These are phyloP conservation scores for Escarpia spicata DNA, from an alignment of 2,888 invertebrate species.

Conservation along the genomic window DNA sequence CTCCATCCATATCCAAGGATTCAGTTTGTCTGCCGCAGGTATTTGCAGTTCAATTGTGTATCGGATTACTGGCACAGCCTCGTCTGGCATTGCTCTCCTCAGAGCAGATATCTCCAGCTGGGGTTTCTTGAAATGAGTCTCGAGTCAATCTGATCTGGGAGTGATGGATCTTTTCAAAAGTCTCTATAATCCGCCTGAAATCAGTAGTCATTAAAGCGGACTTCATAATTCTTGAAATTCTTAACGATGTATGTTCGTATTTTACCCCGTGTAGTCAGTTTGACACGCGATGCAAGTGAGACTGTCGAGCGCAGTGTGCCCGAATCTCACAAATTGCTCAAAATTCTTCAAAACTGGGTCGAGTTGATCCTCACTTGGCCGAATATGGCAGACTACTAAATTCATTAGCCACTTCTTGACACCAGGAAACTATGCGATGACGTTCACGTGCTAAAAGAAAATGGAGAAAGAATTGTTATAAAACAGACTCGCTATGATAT, in stretches of 20 bases:
- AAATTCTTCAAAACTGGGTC: neutral
- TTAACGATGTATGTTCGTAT: constrained; percentile 18
- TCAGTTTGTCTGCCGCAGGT: constrained; percentile 8
- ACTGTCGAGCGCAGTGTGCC: neutral
- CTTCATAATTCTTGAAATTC: too few species aligned
- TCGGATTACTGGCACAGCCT: constrained; percentile 20
- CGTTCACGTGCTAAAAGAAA: too few species aligned
- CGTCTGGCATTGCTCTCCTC: constrained; percentile 23
- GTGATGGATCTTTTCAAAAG: neutral
- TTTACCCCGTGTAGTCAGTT: neutral
- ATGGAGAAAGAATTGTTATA: too few species aligned
- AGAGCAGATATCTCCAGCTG: neutral
- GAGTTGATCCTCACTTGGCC: neutral
- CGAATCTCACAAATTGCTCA: too few species aligned
- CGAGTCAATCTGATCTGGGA: too few species aligned
- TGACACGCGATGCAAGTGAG: neutral
- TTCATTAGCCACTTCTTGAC: neutral
- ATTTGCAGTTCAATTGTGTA: constrained; percentile 19
- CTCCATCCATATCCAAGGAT: constrained; percentile 18
- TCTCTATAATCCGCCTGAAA: too few species aligned
- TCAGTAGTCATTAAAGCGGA: neutral
- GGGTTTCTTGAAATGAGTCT: too few species aligned
- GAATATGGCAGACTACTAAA: too few species aligned
- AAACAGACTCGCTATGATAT: too few species aligned
- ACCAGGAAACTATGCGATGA: neutral